Conservation (phyloP, 2,797 vertebrate genomes). For the Poecilia wingei region DNA sequence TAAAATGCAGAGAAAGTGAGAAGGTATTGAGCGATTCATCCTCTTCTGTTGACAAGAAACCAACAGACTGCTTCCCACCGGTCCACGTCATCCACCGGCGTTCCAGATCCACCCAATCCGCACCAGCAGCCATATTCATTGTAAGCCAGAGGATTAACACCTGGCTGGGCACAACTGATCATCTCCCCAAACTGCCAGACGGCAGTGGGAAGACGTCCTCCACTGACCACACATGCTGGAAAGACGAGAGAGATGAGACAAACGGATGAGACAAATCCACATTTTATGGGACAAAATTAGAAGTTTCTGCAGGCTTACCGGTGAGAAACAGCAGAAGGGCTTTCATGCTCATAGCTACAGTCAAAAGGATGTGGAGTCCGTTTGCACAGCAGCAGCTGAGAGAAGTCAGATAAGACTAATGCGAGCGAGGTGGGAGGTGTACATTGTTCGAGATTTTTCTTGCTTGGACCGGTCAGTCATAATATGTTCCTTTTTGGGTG, state of each 20-base stretch:
- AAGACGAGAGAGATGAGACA: neutral
- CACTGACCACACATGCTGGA: constrained; percentile 49
- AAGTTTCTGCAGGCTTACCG: constrained; percentile 44
- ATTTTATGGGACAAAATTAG: neutral
- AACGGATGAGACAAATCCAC: too few species aligned
- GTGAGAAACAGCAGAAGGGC: constrained; percentile 60
- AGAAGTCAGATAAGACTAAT: neutral
- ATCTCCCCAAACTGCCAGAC: constrained; percentile 75
- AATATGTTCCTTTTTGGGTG: neutral
- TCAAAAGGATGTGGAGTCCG: neutral
- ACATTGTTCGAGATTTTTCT: neutral
- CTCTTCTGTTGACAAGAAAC: neutral
- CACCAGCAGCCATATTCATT: constrained; percentile 80
- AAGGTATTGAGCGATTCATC: neutral
- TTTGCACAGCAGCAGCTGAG: neutral
- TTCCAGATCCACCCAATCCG: constrained; percentile 67
- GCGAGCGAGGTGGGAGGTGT: neutral
- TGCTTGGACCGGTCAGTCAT: neutral
- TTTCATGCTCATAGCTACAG: constrained; percentile 47
- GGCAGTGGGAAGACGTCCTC: constrained; percentile 44
- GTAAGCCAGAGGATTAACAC: constrained; percentile 58
- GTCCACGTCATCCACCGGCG: constrained; percentile 70
- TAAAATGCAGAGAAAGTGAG: neutral
- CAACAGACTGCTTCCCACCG: constrained; percentile 39
- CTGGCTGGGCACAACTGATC: constrained; percentile 74